These are phyloP conservation scores for Dusona sp. DNA, from an alignment of 2,888 invertebrate species.

Conservation along the genomic window DNA sequence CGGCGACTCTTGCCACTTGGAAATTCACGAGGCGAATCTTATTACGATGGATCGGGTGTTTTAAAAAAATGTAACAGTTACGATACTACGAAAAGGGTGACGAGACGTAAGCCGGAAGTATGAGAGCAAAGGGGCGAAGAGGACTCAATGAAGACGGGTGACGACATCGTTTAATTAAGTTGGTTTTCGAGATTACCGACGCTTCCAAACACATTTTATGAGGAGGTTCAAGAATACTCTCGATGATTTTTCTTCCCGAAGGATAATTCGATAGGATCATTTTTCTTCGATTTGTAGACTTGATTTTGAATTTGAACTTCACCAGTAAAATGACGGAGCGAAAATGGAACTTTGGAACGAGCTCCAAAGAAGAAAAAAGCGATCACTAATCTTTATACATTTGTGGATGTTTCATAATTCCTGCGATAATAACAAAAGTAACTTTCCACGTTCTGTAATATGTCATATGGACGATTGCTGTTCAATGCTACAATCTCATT, in stretches of 20 bases:
- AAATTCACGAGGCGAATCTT: constrained; percentile 38
- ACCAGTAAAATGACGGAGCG: not conserved
- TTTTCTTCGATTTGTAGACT: not conserved
- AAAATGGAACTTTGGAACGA: not conserved
- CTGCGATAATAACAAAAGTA: not conserved
- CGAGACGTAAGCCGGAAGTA: constrained; percentile 30
- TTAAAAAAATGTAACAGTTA: constrained; percentile 24
- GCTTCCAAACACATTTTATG: constrained; percentile 24
- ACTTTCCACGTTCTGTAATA: not conserved
- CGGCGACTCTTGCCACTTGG: constrained; percentile 34
- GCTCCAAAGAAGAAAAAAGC: not conserved
- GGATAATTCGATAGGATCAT: not conserved
- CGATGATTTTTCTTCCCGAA: not conserved
- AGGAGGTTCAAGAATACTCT: not conserved
- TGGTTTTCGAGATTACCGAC: constrained; percentile 6
- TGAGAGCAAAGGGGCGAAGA: not conserved
- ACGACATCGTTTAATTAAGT: constrained; percentile 45
- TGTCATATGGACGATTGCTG: not conserved
- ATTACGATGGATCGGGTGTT: constrained; percentile 37
- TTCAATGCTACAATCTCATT: not conserved
- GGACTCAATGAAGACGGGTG: constrained; percentile 51
- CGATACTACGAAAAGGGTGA: constrained; percentile 45
- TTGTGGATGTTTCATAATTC: not conserved
- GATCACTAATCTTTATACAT: not conserved
- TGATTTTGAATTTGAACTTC: too few relatives aligned